Evolutionary conservation across 2,888 invertebrate species (phyloP), one percentile per base, ranked within the genome.

Genomic region (Torymus auratus): DNA sequence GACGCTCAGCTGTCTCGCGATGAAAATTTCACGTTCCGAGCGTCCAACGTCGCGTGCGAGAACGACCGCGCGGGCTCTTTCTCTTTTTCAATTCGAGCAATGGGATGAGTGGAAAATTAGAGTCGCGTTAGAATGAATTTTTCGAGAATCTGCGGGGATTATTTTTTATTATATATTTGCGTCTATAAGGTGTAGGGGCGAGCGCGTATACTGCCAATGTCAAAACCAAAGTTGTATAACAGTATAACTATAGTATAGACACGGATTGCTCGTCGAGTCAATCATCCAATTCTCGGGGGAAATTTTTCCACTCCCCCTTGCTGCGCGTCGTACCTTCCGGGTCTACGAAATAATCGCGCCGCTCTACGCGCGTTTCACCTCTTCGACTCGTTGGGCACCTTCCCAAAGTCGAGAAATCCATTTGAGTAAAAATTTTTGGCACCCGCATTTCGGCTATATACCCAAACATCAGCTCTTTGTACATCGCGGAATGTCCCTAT

Each of bases 321-420:
- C 7, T 41, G 7, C 28, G 28, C 41, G 7, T 41, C 7, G 41
- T 41, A 7, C 41, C 41, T 41, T 41, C 41, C 41, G 5, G 41
- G 41, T 41, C 41, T 41, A 7, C 7, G 41, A 41, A 41, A 41
- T 41, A 41, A 41, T 41, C 41, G 7, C 41, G 41, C 55, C 1
- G 23, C 7, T 67, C 53, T 55, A n/a, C n/a, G n/a, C n/a, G 53
- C 2, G 23, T 13, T 52, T 64, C 12, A 10, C 13, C n/a, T 15
- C 11, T 67, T 50, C n/a, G 53, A 14, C 61, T 20, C 17, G 13
- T 79, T 79, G 79, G 74, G 74, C 52, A n/a, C 1, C 50, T 79
- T 79, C 79, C 79, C 79, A 79, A 56, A 78, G 41, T 58, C 64
- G 23, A 74, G 64, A 58, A 74, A 60, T 2, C 17, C 20, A 65